Evolutionary conservation across 1,140 invertebrate species (phyloP).

Genomic region (Aphelenchoides avenae): DNA sequence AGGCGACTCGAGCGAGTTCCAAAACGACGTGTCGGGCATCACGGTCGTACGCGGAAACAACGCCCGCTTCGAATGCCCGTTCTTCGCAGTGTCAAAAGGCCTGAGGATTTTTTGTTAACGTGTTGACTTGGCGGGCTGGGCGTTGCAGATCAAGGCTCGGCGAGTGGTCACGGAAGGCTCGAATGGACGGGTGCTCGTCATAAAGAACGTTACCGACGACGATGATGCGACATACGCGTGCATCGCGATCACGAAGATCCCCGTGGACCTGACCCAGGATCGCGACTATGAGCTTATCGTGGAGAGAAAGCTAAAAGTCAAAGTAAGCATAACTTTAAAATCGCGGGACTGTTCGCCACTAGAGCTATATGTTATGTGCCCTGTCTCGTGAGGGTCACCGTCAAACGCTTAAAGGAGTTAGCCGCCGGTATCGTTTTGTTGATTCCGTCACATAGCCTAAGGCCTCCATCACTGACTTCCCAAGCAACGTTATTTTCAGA

Average conservation of each 20-base stretch:
- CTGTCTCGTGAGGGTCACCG: not conserved
- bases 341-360: not conserved
- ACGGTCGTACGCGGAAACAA: slow-evolving; percentile 23
- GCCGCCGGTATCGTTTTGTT: not conserved
- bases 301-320: slow-evolving; percentile 28
- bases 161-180: not conserved
- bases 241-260: slow-evolving; percentile 9
- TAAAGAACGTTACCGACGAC: slow-evolving; percentile 27
- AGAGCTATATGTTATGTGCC: too few relatives aligned
- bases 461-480: too few relatives aligned
- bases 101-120: slow-evolving; percentile 26
- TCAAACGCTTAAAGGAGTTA: not conserved
- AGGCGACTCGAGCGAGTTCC: slow-evolving; percentile 14
- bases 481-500: too few relatives aligned
- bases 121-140: slow-evolving; percentile 1
- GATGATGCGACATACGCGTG: slow-evolving; percentile 34
- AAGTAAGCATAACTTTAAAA: slow-evolving; percentile 14
- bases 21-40: slow-evolving; percentile 28
- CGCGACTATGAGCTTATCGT: slow-evolving; percentile 17
- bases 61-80: slow-evolving; percentile 20
- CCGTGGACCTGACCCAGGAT: slow-evolving; percentile 4
- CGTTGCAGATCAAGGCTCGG: slow-evolving; percentile 7
- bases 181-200: slow-evolving; percentile 17
- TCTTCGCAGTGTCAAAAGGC: slow-evolving; percentile 22
- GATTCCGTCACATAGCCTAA: too few relatives aligned